Conservation (phyloP, 2,797 vertebrate species). For the Eidolon dupreanum region DNA sequence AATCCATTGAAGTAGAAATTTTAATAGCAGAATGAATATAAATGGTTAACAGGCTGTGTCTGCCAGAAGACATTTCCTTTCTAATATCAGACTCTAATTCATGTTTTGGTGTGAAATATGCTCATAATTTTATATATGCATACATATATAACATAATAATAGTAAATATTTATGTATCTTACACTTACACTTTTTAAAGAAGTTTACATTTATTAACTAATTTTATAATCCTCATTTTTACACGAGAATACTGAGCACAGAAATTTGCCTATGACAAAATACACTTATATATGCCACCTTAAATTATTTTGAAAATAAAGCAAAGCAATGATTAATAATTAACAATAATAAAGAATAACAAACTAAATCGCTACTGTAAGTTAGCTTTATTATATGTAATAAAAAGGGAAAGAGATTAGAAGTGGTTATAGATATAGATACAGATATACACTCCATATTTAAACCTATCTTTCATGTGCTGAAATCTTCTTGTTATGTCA, state of each 20-base stretch:
- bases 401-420: background rate
- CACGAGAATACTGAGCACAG: background rate
- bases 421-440: background rate
- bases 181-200: background rate
- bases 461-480: background rate
- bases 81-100: background rate
- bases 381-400: background rate
- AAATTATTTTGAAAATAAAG: background rate
- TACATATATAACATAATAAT: background rate
- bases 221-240: background rate
- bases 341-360: background rate
- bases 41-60: background rate
- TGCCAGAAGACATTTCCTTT: background rate
- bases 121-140: background rate
- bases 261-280: background rate
- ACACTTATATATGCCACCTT: background rate
- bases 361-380: background rate
- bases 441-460: background rate
- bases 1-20: background rate
- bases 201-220: background rate
- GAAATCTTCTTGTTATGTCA: background rate
- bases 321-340: background rate
- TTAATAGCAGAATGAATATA: background rate
- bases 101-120: background rate
- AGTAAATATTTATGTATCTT: background rate